Base-by-base conservation (phyloP, 2,113 vertebrate species). In the Scomber colias region DNA sequence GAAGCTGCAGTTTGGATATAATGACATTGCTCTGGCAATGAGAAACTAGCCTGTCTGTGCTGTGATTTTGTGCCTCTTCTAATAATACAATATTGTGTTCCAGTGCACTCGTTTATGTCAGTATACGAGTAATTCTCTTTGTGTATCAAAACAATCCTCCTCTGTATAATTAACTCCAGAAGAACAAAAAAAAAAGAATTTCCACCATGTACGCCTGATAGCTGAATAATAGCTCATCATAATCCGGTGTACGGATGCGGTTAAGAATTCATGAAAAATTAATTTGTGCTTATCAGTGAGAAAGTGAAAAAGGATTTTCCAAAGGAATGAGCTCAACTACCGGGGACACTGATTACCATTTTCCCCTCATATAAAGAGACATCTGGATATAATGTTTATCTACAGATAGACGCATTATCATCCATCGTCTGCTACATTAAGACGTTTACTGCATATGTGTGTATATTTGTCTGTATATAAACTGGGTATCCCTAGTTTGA, bases 231-330 rank as follows among this genome's bases (percentile, higher is more conserved):
- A 66, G 60, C 61, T 73, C 50, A 57, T 53, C 12, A 71, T 66
- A 40, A 48, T 17, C 1, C 48, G 44, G 54, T 61, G 54, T 61
- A 50, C n/a, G 1, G 31, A 50, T 71, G 64, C 48, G 81, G 50
- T 74, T 68, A 74, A 57, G 30, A 64, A 71, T 55, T 79, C 30
- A 67, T 68, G 17, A 84, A 70, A 80, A 16, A 51, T 62, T 7
- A n/a, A 76, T 70, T 54, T 61, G 11, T 53, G 50, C 46, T 53
- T 45, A 66, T 71, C 64, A 55, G 24, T 13, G 50, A 56, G 75
- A 66, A 63, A 67, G 17, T 48, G 45, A 65, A 49, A 48, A 44
- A 45, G 21, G 11, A 48, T 50, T 66, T 63, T 64, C 48, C 15
- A 40, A 3, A 35, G 35, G 7, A 77, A 48, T 30, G 4, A 84